Base-by-base conservation (phyloP, 2,888 invertebrate genomes). In the Nomada ruficornis region DNA sequence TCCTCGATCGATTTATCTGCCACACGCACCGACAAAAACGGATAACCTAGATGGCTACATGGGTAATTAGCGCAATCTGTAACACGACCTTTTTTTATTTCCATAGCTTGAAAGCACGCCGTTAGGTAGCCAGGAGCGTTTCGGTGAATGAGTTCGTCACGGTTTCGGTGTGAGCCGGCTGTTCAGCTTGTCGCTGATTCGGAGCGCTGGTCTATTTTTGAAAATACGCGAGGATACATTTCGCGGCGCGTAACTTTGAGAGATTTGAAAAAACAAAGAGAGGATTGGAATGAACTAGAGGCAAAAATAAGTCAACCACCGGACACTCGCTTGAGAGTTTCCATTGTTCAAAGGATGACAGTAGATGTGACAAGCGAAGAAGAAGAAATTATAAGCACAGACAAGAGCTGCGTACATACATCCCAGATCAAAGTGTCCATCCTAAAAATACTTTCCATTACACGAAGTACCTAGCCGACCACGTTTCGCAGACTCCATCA, bases 61-160 rank as follows among this genome's bases (percentile, higher is more conserved):
- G 29, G 74, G 60, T 78, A 80, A 80, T 72, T 72, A 62, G 26
- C n/a, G 36, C 69, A 50, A 64, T 77, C 72, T 65, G 52, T 59
- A 20, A 70, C 64, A 71, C 54, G 52, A 47, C 15, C 26, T 67
- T 60, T 36, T 79, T 70, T n/a, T 2, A 2, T 4, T 15, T 13
- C 3, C 13, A 26, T n/a, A 11, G 0, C 13, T 70, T n/a, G 13
- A 23, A 23, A 23, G 5, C 11, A n/a, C 10, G n/a, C 44, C 62
- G 23, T 9, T n/a, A 11, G 29, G 18, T 29, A 13, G 20, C 47
- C 47, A 3, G 26, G 47, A 26, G 23, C 3, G 47, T 63, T 47
- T 20, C 70, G 20, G 57, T 23, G 62, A 62, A 47, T 18, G 18
- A 23, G 47, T 55, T 9, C 7, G 68, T 42, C 5, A 59, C 9